Evolutionary conservation across 2,888 invertebrate species (phyloP), one percentile per base, ranked within the genome.

Genomic region (Caenorhabditis sp.): DNA sequence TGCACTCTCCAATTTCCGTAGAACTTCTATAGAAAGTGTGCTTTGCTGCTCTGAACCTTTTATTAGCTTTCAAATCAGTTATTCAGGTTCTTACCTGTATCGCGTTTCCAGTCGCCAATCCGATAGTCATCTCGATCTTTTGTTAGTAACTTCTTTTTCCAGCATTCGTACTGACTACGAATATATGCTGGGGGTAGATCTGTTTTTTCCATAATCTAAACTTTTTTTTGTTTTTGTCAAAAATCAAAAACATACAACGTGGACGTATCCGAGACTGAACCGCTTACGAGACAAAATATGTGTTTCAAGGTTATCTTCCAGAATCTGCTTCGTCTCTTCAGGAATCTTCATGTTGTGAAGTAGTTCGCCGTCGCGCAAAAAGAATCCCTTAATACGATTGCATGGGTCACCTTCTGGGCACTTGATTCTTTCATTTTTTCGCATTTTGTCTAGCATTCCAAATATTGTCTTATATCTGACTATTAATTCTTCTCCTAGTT

Each of bases 121-220:
- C 32, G 9, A 26, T 37, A 22, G 11, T 28, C 13, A 9, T 56
- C 56, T 3, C 56, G 24, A 1, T 58, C 58, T 22, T 58, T 58
- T 1, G 35, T 58, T 1, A 58, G 37, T 20, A 58, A 8, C 37
- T 58, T 58, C 13, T 58, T 58, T 13, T 58, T 58, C 35, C 20
- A 58, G 20, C 11, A 6, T 5, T 58, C 58, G n/a, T 37, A 58
- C 15, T 58, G 58, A 37, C 58, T 22, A 11, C 58, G 28, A 11
- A 58, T 37, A 13, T 37, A 58, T 8, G 20, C 20, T 4, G 58
- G 35, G 2, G 58, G 20, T 1, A 58, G 37, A 13, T 58, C 13
- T 4, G 58, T 58, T 37, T 58, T 58, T 20, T 58, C 58, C 58
- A 58, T 35, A 15, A 58, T 37, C 58, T 58, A 9, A 15, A 20